phyloP scores from a whole-genome alignment of 1,140 invertebrate genomes.

The Chironomus tepperi region DNA sequence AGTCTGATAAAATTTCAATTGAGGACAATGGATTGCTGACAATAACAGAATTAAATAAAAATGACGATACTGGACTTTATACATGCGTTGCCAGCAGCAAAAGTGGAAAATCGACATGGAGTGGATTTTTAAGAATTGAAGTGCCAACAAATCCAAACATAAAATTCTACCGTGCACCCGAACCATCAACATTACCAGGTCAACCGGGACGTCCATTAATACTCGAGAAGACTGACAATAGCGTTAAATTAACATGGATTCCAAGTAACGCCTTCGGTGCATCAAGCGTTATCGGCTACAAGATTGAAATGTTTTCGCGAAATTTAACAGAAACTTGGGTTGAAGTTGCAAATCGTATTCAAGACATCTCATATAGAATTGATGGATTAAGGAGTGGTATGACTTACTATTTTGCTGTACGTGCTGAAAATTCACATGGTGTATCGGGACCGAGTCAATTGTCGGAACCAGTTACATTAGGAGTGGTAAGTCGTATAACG shows the following conservation, averaged over 20 bases:
- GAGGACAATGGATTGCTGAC: slow-evolving; percentile 60
- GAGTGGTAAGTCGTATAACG: slow-evolving; percentile 40
- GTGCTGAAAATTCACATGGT: slow-evolving; percentile 78
- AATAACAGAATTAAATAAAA: slow-evolving; percentile 64
- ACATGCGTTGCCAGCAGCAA: slow-evolving; percentile 74
- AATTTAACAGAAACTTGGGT: slow-evolving; percentile 48
- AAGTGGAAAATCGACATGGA: slow-evolving; percentile 78
- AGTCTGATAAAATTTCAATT: slow-evolving; percentile 55
- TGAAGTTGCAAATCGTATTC: slow-evolving; percentile 49
- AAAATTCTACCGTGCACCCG: slow-evolving; percentile 68
- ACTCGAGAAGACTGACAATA: slow-evolving; percentile 63
- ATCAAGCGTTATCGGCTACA: slow-evolving; percentile 72
- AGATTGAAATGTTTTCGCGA: slow-evolving; percentile 55
- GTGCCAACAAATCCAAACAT: slow-evolving; percentile 75
- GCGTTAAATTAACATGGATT: slow-evolving; percentile 73
- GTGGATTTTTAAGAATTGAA: slow-evolving; percentile 65
- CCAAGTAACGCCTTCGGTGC: slow-evolving; percentile 66
- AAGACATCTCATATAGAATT: slow-evolving; percentile 52
- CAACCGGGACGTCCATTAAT: slow-evolving; percentile 58
- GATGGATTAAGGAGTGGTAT: slow-evolving; percentile 60
- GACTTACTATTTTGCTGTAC: slow-evolving; percentile 76
- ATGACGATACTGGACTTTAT: slow-evolving; percentile 64
- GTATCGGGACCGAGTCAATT: slow-evolving; percentile 58
- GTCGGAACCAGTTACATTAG: slow-evolving; percentile 55
- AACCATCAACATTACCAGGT: slow-evolving; percentile 64